Evolutionary conservation across 1,140 invertebrate species (phyloP).

Genomic region (Zelostemma sp.): DNA sequence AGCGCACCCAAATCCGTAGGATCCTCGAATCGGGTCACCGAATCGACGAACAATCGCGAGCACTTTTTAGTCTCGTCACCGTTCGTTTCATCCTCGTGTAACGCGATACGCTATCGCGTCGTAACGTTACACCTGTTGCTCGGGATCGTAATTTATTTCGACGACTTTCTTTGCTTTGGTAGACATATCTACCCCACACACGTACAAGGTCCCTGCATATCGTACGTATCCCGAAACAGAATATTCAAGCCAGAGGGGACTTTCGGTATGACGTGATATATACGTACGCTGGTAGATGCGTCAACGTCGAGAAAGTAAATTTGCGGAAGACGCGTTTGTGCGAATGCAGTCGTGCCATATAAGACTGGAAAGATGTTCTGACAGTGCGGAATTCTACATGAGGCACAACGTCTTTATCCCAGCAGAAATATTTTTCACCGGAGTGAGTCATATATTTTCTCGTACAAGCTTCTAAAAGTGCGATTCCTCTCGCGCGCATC

Average conservation of each 20-base stretch:
- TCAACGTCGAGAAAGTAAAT: slow-evolving; percentile 15
- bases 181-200: slow-evolving; percentile 28
- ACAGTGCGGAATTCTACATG: slow-evolving; percentile 15
- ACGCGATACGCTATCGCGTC: slow-evolving; percentile 18
- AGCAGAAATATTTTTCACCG: slow-evolving; percentile 20
- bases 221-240: slow-evolving; percentile 21
- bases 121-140: slow-evolving; percentile 49
- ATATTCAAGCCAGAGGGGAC: slow-evolving; percentile 41
- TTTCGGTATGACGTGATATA: slow-evolving; percentile 42
- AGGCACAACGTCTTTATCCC: slow-evolving; percentile 38
- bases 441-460: slow-evolving; percentile 6
- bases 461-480: background rate
- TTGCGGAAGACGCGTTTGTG: slow-evolving; percentile 25
- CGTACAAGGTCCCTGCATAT: slow-evolving; percentile 16
- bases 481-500: background rate
- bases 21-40: background rate
- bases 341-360: slow-evolving; percentile 8
- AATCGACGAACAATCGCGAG: background rate
- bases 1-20: background rate
- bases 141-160: slow-evolving; percentile 43
- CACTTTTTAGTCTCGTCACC: background rate
- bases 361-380: slow-evolving; percentile 5
- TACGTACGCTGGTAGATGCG: slow-evolving; percentile 34
- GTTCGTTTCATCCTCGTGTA: slow-evolving; percentile 4
- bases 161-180: slow-evolving; percentile 38